A percentile compares a stretch with the other conserved stretches of the same genome.
Evolutionary conservation across 2,113 vertebrate species (phyloP).

Genomic region (Procavia capensis): DNA sequence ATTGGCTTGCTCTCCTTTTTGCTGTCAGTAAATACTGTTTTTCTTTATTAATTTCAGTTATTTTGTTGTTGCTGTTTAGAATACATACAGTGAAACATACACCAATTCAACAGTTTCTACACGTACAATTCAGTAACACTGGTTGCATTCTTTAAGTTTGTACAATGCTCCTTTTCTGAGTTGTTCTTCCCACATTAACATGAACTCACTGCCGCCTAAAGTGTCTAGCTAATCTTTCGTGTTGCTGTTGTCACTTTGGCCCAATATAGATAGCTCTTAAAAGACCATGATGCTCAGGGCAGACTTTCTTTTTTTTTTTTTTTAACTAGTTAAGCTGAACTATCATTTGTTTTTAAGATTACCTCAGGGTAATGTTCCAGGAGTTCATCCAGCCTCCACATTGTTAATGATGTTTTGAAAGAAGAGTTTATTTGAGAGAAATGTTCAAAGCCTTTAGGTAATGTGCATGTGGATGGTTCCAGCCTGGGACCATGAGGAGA

Average conservation of each 20-base stretch:
- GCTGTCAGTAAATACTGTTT: background rate
- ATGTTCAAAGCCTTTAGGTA: background rate
- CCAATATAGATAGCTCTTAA: background rate
- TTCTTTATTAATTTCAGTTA: background rate
- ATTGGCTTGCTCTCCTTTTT: background rate
- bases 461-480: background rate
- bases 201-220: background rate
- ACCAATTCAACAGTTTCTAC: background rate
- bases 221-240: background rate
- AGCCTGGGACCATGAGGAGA: background rate
- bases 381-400: background rate
- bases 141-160: background rate
- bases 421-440: background rate
- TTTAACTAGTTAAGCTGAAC: background rate
- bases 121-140: background rate
- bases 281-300: background rate
- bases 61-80: background rate
- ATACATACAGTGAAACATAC: background rate
- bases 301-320: background rate
- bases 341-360: background rate
- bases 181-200: background rate
- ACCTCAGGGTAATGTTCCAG: background rate
- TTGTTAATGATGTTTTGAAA: background rate
- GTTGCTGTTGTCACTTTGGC: background rate
- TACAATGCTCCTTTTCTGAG: background rate